Conservation (phyloP, 2,888 invertebrate genomes). For the Hirtodrosophila alboralis region DNA sequence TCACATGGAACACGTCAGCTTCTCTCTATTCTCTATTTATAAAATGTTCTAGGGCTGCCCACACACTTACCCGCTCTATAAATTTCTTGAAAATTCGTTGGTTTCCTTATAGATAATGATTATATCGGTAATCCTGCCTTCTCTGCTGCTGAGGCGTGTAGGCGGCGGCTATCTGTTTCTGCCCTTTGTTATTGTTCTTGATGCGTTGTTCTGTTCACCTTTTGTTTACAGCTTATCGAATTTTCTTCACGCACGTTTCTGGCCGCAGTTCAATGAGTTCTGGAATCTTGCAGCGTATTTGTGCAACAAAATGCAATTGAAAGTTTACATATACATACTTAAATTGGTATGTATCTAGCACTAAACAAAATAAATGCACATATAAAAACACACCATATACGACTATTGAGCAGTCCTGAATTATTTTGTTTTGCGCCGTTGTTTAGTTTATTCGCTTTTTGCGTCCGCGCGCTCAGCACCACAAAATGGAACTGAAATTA, state of each 20-base stretch:
- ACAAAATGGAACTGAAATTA: conserved; percentile 67
- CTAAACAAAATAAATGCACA: conserved; percentile 9
- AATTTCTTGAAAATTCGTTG: conserved; percentile 27
- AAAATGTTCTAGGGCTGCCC: neutral
- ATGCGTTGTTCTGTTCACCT: conserved; percentile 34
- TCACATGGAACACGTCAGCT: conserved; percentile 63
- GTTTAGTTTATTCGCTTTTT: conserved; percentile 29
- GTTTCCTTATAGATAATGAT: too few species aligned
- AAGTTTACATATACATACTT: conserved; percentile 1
- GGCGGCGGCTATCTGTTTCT: conserved; percentile 29
- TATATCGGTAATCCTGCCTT: neutral
- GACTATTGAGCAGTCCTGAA: conserved; percentile 33
- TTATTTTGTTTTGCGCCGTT: conserved; percentile 26
- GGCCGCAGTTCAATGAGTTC: conserved; percentile 6
- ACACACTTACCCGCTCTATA: conserved; percentile 26
- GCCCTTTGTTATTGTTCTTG: conserved; percentile 31
- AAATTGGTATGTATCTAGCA: conserved; percentile 8
- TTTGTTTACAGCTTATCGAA: conserved; percentile 45
- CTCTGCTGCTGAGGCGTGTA: conserved; percentile 13
- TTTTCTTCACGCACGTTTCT: conserved; percentile 23
- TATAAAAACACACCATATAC: conserved; percentile 4
- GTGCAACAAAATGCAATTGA: neutral
- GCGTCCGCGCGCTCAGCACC: conserved; percentile 80
- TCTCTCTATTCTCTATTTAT: conserved; percentile 5
- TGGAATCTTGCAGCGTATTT: neutral